Conservation (phyloP, 2,113 vertebrate genomes). For the Tachysurus fulvidraco region DNA sequence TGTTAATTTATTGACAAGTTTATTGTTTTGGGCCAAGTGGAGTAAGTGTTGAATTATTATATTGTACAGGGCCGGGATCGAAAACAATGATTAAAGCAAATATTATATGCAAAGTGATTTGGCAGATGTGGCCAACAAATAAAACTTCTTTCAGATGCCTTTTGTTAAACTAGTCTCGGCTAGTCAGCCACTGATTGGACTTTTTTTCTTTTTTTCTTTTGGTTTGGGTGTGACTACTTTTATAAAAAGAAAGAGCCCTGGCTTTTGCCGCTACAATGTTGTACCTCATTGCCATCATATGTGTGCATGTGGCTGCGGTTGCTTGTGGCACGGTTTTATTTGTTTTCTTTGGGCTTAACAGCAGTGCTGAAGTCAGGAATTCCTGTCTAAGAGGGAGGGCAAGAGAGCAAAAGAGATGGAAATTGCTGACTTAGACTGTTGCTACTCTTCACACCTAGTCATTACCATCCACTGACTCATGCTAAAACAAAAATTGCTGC, state of each 20-base stretch:
- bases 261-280: background rate
- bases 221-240: background rate
- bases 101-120: background rate
- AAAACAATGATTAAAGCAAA: background rate
- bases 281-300: slow-evolving; percentile 62
- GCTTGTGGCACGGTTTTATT: slow-evolving; percentile 52
- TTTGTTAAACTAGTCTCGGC: background rate
- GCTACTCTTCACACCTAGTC: slow-evolving; percentile 45
- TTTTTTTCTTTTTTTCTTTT: background rate
- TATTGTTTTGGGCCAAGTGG: background rate
- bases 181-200: background rate
- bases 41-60: background rate
- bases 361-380: slow-evolving; percentile 76
- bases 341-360: slow-evolving; percentile 73
- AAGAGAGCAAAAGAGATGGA: slow-evolving; percentile 49
- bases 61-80: background rate
- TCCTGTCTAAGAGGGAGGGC: slow-evolving; percentile 63
- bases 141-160: background rate
- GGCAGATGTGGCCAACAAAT: background rate
- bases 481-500: slow-evolving; percentile 33
- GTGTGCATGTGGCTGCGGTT: slow-evolving; percentile 50
- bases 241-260: background rate
- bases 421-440: slow-evolving; percentile 42
- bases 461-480: slow-evolving; percentile 31
- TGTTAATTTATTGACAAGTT: background rate